Evolutionary conservation across 2,888 invertebrate genomes (phyloP).

Genomic region (Itoplectis maculator): DNA sequence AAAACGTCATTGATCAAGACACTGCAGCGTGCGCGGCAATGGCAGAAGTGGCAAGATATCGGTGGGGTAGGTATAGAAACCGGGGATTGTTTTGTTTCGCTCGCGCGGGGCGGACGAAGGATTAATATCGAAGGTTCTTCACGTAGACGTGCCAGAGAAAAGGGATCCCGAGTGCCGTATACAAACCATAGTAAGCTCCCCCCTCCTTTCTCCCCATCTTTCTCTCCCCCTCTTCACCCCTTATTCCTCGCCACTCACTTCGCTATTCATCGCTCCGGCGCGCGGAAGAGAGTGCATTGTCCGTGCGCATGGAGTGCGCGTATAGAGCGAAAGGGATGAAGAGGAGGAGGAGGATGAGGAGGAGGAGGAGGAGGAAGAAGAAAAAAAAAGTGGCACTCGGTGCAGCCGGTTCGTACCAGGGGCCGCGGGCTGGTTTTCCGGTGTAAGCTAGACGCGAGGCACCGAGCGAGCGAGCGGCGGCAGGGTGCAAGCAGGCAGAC

Average conservation of each 20-base stretch:
- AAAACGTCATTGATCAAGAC: too few species aligned
- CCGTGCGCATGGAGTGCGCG: slow-evolving; percentile 31
- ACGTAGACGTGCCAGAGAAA: not conserved
- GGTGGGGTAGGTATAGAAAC: too few species aligned
- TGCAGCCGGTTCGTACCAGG: slow-evolving; percentile 71
- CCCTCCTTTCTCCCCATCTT: not conserved
- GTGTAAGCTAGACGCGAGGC: not conserved
- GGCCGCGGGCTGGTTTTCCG: slow-evolving; percentile 53
- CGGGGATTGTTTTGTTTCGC: slow-evolving; percentile 25
- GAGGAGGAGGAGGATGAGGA: slow-evolving; percentile 38
- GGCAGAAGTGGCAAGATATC: slow-evolving; percentile 5
- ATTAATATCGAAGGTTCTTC: slow-evolving; percentile 39
- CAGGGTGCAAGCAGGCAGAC: slow-evolving; percentile 51
- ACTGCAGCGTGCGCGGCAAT: too few species aligned
- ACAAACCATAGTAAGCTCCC: not conserved
- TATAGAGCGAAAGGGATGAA: slow-evolving; percentile 5
- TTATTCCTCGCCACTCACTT: not conserved
- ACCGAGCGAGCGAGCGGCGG: not conserved
- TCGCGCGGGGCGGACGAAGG: slow-evolving; percentile 15
- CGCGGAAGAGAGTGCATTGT: slow-evolving; percentile 41
- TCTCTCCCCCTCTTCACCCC: not conserved
- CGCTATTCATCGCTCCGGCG: slow-evolving; percentile 9
- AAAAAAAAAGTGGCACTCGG: slow-evolving; percentile 53
- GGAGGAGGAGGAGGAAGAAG: slow-evolving; percentile 39
- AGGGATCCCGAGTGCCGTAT: not conserved